Evolutionary conservation across 2,888 invertebrate species (phyloP), one percentile per base, ranked within the genome.

Genomic region (Cryptus viduatorius): DNA sequence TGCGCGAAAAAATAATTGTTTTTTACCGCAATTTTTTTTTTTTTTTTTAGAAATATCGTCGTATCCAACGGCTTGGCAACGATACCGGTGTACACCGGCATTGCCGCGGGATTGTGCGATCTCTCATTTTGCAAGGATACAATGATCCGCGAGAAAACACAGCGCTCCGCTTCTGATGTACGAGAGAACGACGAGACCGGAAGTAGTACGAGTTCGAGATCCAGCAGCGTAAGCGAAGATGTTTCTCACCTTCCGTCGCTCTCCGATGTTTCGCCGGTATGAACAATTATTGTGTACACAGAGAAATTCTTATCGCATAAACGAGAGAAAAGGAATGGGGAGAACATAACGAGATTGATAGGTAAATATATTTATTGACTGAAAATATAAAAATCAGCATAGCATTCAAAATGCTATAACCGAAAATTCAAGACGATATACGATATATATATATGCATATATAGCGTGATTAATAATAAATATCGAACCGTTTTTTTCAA

Each of bases 1-100:
- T 37, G 37, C 37, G 37, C 7, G 8, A 37, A 37, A 24, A 14
- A 12, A 7, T 14, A 48, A 56, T 56, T 67, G 42, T 46, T 31
- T 19, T 19, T 48, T 44, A 59, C 42, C 42, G 46, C 1, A 37
- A 37, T 59, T 79, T 0, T 65, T 71, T 90, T 89, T 88, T 7
- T 59, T 79, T 0, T 65, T 71, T 90, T 89, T 88, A 93, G 93
- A 73, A 92, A 93, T 75, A 89, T 93, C 42, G 93, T 92, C 7
- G 90, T 92, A 44, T 91, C 92, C 19, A 92, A 89, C 78, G 91
- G 92, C 4, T 86, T 93, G 73, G 88, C 90, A 24, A 91, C 91
- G 72, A 86, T 92, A 50, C 91, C 92, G 44, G 86, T 90, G 8
- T 92, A 92, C 72, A 88, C 87, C 44, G 89, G 86, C 29, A 83